These are phyloP conservation scores for Palloptera scutellata DNA, from an alignment of 2,888 invertebrate species.

Conservation along the genomic window DNA sequence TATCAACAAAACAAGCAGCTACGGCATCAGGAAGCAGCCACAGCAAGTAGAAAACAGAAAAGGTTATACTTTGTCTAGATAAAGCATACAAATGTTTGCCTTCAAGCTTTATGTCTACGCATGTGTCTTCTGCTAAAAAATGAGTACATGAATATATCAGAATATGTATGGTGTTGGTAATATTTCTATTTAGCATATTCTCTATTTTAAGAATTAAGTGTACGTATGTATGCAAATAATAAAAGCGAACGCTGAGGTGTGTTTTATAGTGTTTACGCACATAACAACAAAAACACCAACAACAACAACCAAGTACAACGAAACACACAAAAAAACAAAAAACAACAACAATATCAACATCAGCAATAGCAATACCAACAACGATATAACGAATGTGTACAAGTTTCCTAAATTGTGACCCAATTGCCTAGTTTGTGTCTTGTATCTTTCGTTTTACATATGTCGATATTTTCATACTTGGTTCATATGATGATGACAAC, in stretches of 20 bases:
- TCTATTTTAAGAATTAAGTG: background rate
- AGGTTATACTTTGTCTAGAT: too few relatives aligned
- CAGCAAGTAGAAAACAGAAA: too few relatives aligned
- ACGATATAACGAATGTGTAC: slow-evolving; percentile 41
- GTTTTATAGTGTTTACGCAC: background rate
- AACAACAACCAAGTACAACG: background rate
- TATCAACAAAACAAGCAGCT: too few relatives aligned
- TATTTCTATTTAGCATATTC: too few relatives aligned
- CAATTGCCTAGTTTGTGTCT: slow-evolving; percentile 56
- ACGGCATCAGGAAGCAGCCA: too few relatives aligned
- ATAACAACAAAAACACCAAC: background rate
- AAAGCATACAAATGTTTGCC: too few relatives aligned
- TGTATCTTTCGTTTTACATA: slow-evolving; percentile 39
- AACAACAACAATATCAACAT: slow-evolving; percentile 3
- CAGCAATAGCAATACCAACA: slow-evolving; percentile 6
- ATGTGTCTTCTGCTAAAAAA: too few relatives aligned
- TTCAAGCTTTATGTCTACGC: too few relatives aligned
- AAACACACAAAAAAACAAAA: background rate
- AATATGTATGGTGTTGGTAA: too few relatives aligned
- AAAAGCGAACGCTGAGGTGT: background rate
- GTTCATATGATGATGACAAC: slow-evolving; percentile 24
- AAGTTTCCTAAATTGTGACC: slow-evolving; percentile 63
- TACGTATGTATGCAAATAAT: background rate
- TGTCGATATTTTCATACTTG: slow-evolving; percentile 24
- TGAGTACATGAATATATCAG: too few relatives aligned